A percentile compares a stretch with the other conserved stretches of the same genome.
These are phyloP conservation scores for Metridium senile DNA, from an alignment of 92 coral and sea anemone species.

Conservation along the genomic window DNA sequence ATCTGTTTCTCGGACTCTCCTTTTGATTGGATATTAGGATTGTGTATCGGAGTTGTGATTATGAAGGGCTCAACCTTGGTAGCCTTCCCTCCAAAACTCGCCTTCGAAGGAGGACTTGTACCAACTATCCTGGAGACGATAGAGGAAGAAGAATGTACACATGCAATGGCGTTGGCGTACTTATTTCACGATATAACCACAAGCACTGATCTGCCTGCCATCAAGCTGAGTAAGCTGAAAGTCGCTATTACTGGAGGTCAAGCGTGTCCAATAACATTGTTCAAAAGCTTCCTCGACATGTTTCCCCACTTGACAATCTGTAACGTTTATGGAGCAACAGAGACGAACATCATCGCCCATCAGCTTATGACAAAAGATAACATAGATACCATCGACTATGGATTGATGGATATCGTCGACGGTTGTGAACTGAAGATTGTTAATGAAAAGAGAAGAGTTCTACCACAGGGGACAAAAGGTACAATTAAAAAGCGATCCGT, in stretches of 20 bases:
- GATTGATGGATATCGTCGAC: constrained; percentile 32
- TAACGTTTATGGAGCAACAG: constrained; percentile 38
- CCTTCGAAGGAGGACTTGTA: constrained; percentile 37
- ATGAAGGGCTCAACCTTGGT: constrained; percentile 43
- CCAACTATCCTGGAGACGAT: constrained; percentile 27
- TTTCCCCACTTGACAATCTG: constrained; percentile 25
- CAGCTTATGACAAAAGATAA: constrained; percentile 15
- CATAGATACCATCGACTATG: constrained; percentile 15
- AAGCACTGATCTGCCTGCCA: background rate
- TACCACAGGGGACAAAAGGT: constrained; percentile 22
- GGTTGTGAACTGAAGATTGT: constrained; percentile 42
- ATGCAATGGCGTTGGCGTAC: constrained; percentile 41
- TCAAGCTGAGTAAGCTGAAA: constrained; percentile 22
- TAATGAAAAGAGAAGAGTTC: constrained; percentile 11
- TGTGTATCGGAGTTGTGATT: constrained; percentile 29
- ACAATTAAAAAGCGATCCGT: too few relatives aligned
- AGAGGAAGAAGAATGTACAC: constrained; percentile 44
- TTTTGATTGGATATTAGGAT: constrained; percentile 41
- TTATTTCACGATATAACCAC: constrained; percentile 40
- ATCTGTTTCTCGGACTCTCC: constrained; percentile 42
- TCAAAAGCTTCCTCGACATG: constrained; percentile 16
- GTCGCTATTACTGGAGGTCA: constrained; percentile 37
- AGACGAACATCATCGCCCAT: constrained; percentile 17
- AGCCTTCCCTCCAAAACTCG: constrained; percentile 38
- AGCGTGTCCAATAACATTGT: constrained; percentile 6